phyloP scores from a whole-genome alignment of 2,888 invertebrate species.

The Sesia apiformis region DNA sequence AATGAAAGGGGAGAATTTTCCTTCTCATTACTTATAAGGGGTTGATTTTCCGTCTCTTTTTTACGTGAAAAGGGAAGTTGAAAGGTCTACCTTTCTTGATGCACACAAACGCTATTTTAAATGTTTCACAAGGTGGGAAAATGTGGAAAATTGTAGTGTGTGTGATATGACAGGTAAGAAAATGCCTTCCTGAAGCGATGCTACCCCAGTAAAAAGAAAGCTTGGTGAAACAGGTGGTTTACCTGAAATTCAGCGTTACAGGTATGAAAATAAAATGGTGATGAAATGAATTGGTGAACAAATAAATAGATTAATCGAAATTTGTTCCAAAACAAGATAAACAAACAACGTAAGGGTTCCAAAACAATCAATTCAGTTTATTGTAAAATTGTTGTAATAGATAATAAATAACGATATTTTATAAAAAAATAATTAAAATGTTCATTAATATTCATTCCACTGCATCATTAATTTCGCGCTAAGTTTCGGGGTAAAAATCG shows the following conservation, averaged over 20 bases:
- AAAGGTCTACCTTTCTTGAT: not conserved
- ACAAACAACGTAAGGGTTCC: not conserved
- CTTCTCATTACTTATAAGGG: not conserved
- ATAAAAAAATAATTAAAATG: not conserved
- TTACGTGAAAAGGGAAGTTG: not conserved
- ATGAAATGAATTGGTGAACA: too few species aligned
- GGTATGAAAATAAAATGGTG: not conserved
- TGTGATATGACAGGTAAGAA: slow-evolving; percentile 25
- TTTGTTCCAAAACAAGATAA: not conserved
- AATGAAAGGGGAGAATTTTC: not conserved
- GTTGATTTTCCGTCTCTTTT: not conserved
- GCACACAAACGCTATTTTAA: not conserved
- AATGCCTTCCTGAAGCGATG: slow-evolving; percentile 21
- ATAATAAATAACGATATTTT: not conserved
- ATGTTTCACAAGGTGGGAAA: not conserved
- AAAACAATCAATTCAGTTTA: not conserved
- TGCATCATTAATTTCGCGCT: too few species aligned
- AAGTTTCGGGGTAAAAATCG: not conserved
- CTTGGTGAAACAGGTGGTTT: slow-evolving; percentile 45
- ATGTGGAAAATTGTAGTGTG: slow-evolving; percentile 4
- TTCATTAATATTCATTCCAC: too few species aligned
- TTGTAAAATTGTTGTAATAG: not conserved
- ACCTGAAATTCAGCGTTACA: slow-evolving; percentile 20
- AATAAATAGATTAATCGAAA: too few species aligned
- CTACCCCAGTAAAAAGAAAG: slow-evolving; percentile 47